Evolutionary conservation across 2,113 vertebrate genomes (phyloP).

Genomic region (Cebidichthys violaceus): DNA sequence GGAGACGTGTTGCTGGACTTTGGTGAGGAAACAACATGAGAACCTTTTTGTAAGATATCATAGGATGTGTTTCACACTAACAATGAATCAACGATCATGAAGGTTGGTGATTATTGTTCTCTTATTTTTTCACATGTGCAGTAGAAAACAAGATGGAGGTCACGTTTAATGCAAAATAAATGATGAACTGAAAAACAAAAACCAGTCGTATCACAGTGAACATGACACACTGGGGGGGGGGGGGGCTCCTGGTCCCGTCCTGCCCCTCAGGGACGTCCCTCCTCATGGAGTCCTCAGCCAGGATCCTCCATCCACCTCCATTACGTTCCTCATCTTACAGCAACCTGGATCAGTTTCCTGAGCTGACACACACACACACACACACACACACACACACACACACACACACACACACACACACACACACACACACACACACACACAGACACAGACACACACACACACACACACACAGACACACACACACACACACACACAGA

Average conservation of each 20-base stretch:
- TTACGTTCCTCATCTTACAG: slow-evolving; percentile 61
- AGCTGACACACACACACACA: not conserved
- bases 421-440: not conserved
- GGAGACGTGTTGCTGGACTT: no score
- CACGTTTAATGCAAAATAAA: no score
- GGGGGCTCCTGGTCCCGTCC: not conserved
- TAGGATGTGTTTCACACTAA: no score
- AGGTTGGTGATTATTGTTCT: no score
- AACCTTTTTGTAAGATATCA: no score
- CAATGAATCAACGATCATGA: no score
- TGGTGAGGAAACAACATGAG: no score
- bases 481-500: not conserved
- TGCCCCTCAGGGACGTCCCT: not conserved
- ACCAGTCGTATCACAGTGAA: not conserved
- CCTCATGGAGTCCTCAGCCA: not conserved
- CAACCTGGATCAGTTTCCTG: slow-evolving; percentile 61
- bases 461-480: not conserved
- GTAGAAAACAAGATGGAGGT: no score
- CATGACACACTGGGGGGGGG: not conserved
- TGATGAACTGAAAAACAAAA: no score
- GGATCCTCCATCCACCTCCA: slow-evolving; percentile 10
- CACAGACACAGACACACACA: not conserved
- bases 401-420: not conserved
- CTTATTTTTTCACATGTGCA: no score
- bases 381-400: not conserved